Base-by-base conservation (phyloP, 1,140 invertebrate species). In the Bombus terrestris region DNA sequence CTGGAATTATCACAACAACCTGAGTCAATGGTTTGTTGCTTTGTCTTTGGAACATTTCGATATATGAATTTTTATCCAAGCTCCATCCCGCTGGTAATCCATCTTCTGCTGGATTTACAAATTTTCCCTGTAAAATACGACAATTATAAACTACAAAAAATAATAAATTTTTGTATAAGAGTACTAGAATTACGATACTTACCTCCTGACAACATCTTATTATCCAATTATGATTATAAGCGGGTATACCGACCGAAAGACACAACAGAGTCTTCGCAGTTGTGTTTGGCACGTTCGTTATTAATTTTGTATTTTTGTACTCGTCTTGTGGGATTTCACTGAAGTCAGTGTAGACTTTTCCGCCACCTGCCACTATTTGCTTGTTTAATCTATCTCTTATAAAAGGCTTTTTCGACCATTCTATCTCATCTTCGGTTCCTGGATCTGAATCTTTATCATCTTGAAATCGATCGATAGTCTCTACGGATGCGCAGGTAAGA, bases 231-330 rank as follows among this genome's bases (percentile, higher is more conserved):
- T 96, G 96, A 86, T 94, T 95, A 22, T 96, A 90, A 0, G 95
- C 83, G 12, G 81, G 86, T 6, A 97, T 96, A 35, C 96, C 95
- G 6, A 95, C 95, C 0, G 96, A 96, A 5, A 97, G 88, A 83
- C 96, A 96, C 47, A 96, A 94, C 57, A 97, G 94, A 87, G 95
- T 96, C 81, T 96, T 97, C 2, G 95, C 95, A 3, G 96, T 96
- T n/a, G 95, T 93, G 81, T 96, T 96, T 2, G 96, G 96, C 57
- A 96, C 92, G 1, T 96, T 96, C 0, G 96, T 95, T 39, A 97
- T 96, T 6, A 96, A 91, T 77, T 95, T 95, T 62, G 95, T 96
- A 4, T 93, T 94, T 1, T 91, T 83, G 79, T 96, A 96, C 25
- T 96, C 96, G 47, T 92, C 94, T 83, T 95, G 92, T 15, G 96